Conservation (phyloP, 2,113 vertebrate species). For the human (Homo sapiens) region DNA sequence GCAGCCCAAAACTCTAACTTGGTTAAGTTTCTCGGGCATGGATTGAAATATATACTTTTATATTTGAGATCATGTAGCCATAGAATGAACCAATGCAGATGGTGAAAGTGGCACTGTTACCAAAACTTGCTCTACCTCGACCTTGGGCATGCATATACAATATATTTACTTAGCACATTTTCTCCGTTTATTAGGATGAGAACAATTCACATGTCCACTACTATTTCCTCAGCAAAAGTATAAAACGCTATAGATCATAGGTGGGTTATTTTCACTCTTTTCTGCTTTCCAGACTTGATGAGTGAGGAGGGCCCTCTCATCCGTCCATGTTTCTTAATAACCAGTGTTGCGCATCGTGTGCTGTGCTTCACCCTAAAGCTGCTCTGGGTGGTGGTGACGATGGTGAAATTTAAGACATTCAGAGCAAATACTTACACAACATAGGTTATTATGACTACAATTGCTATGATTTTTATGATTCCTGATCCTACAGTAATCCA, state of each 20-base stretch:
- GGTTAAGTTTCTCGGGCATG: background rate
- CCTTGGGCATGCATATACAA: background rate
- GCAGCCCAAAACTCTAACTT: background rate
- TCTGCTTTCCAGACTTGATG: background rate
- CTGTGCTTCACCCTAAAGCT: background rate
- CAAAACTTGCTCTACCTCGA: background rate
- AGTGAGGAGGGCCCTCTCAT: background rate
- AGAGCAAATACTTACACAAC: conserved; percentile 14
- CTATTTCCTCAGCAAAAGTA: background rate
- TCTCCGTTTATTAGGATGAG: background rate
- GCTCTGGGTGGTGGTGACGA: background rate
- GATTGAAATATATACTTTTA: background rate
- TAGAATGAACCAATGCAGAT: background rate
- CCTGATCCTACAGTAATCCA: conserved; percentile 53
- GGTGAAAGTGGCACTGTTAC: background rate
- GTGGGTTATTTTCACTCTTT: background rate
- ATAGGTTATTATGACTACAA: conserved; percentile 60
- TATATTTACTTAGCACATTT: background rate
- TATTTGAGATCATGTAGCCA: background rate
- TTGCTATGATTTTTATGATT: conserved; percentile 65
- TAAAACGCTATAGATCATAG: background rate
- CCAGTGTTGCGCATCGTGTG: background rate
- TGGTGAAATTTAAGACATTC: conserved; percentile 51
- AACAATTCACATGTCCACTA: background rate
- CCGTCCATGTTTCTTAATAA: background rate